Evolutionary conservation across 2,888 invertebrate genomes (phyloP), one percentile per base, ranked within the genome.

Genomic region (Pseudoips prasinana): DNA sequence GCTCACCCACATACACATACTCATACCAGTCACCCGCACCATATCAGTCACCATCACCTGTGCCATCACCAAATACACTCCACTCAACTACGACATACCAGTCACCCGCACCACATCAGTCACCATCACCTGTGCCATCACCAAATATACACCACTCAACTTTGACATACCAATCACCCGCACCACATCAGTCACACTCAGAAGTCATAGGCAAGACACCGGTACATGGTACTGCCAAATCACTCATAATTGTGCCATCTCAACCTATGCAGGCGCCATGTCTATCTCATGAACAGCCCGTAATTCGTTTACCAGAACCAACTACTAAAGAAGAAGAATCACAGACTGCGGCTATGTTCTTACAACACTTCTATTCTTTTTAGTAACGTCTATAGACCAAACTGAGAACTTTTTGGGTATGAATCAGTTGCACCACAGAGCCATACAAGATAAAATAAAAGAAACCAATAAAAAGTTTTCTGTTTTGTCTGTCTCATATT

Each of bases 271-370:
- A 23, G 30, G 14, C 30, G 18, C 30, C 14, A 14, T 3, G 14
- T 14, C 14, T 23, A 30, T 30, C 32, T 32, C 32, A 32, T 32
- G 32, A 26, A 32, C 26, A 32, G 25, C 32, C 32, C 7, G 33
- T 24, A 23, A 24, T 30, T 30, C 30, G 7, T 30, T 8, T 30
- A 23, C 22, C 23, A 23, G 30, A 30, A 30, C 22, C 17, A 30
- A 30, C 30, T 30, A 5, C 17, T 30, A 6, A 22, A 11, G 30
- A 28, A 28, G 28, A 30, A 30, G 30, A 22, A 29, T 29, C 29
- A 29, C 29, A 22, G 29, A 29, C 29, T 22, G 29, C 29, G 29
- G 29, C 19, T 18, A 14, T 3, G 14, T 14, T 2, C 14, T 14
- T 14, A 14, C 14, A 14, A 14, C 14, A 14, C 14, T 14, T 14